Percentiles rank a stretch among this genome's conserved stretches.
These are phyloP conservation scores for Kryptopterus vitreolus DNA, from an alignment of 2,797 vertebrate species.

Conservation along the genomic window DNA sequence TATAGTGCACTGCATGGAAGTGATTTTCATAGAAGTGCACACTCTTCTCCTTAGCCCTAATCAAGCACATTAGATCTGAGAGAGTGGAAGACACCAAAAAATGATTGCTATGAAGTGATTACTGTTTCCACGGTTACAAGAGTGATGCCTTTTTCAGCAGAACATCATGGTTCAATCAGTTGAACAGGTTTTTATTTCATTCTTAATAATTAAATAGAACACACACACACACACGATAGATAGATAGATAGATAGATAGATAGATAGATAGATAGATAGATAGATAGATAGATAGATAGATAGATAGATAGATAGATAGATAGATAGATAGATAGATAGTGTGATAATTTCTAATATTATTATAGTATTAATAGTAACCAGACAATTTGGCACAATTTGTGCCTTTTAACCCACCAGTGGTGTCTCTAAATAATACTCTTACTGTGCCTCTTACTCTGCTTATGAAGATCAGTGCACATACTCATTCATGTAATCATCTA, in stretches of 20 bases:
- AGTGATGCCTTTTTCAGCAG: not conserved
- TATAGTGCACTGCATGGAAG: constrained; percentile 3
- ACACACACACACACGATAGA: too few relatives aligned
- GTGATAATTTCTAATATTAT: too few relatives aligned
- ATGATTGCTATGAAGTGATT: not conserved
- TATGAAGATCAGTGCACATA: not conserved
- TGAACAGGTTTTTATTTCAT: not conserved
- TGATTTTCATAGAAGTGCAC: not conserved
- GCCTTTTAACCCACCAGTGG: not conserved
- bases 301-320: too few relatives aligned
- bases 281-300: too few relatives aligned
- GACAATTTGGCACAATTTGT: not conserved
- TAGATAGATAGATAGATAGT: too few relatives aligned
- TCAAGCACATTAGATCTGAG: not conserved
- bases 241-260: too few relatives aligned
- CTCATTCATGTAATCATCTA: not conserved
- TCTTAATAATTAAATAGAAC: not conserved
- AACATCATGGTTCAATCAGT: not conserved
- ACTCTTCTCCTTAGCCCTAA: not conserved
- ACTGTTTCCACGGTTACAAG: not conserved
- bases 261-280: too few relatives aligned
- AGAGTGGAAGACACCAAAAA: not conserved
- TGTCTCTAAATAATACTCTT: not conserved
- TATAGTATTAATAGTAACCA: not conserved
- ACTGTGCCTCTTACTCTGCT: not conserved